A percentile compares a stretch with the other conserved stretches of the same genome.
Evolutionary conservation across 2,888 invertebrate species (phyloP).

Genomic region (Melieria crassipennis): DNA sequence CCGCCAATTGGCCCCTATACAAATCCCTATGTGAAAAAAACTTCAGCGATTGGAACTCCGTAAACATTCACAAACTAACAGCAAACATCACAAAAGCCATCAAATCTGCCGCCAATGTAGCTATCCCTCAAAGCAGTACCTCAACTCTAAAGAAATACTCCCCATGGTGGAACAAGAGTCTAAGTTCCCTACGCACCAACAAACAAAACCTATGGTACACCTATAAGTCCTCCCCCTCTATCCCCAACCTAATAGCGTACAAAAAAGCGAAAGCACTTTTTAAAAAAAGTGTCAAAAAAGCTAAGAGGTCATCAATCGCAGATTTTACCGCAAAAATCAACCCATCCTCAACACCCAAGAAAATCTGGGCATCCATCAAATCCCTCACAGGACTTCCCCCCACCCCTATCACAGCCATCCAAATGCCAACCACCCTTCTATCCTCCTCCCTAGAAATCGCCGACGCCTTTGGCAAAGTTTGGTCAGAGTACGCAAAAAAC

Average conservation of each 20-base stretch:
- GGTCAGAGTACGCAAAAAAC: too few relatives aligned
- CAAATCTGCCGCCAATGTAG: background rate
- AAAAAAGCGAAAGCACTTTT: slow-evolving; percentile 5
- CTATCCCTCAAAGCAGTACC: slow-evolving; percentile 5
- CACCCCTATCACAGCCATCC: too few relatives aligned
- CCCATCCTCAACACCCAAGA: background rate
- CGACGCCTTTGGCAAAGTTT: too few relatives aligned
- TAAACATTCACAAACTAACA: too few relatives aligned
- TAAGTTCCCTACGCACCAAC: background rate
- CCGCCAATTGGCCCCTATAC: background rate
- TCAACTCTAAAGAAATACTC: background rate
- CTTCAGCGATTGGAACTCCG: too few relatives aligned
- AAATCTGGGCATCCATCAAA: too few relatives aligned
- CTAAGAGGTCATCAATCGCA: background rate
- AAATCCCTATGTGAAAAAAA: too few relatives aligned
- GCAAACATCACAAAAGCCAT: too few relatives aligned
- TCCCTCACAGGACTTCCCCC: too few relatives aligned
- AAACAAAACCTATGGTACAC: background rate
- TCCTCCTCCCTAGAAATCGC: too few relatives aligned
- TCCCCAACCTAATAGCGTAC: background rate
- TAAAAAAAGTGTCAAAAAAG: background rate
- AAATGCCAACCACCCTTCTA: too few relatives aligned
- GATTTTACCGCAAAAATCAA: background rate
- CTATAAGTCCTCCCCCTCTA: background rate
- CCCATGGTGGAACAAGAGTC: slow-evolving; percentile 2